phyloP scores from a whole-genome alignment of 2,797 vertebrate genomes.

The Yasuhikotakia modesta region DNA sequence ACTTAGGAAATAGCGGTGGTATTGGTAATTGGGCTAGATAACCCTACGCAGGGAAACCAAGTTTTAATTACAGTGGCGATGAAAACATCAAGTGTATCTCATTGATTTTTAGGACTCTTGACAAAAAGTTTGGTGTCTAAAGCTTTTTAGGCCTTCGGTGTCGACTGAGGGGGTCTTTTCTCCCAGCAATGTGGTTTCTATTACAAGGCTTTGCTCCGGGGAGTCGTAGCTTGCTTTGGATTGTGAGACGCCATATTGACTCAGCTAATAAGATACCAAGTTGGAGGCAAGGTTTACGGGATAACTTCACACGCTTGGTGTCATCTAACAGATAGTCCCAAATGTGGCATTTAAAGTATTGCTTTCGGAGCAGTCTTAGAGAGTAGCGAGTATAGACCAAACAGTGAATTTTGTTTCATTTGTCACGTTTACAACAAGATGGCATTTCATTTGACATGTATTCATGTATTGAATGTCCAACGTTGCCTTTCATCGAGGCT shows the following conservation, averaged over 20 bases:
- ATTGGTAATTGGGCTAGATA: slow-evolving; percentile 12
- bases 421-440: slow-evolving; percentile 52
- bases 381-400: slow-evolving; percentile 27
- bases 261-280: slow-evolving; percentile 72
- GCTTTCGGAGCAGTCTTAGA: slow-evolving; percentile 55
- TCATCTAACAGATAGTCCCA: slow-evolving; percentile 63
- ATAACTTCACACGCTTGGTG: slow-evolving; percentile 72
- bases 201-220: slow-evolving; percentile 70
- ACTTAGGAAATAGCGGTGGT: neutral
- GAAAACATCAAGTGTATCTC: slow-evolving; percentile 1
- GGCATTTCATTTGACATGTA: slow-evolving; percentile 57
- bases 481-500: slow-evolving; percentile 49
- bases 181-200: slow-evolving; percentile 72
- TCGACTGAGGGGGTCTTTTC: slow-evolving; percentile 62
- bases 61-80: slow-evolving; percentile 18
- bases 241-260: slow-evolving; percentile 78
- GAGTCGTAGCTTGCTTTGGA: slow-evolving; percentile 65
- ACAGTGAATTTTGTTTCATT: slow-evolving; percentile 43
- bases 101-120: slow-evolving; percentile 8
- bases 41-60: neutral
- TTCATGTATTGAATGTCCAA: slow-evolving; percentile 49
- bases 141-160: slow-evolving; percentile 53
- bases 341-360: slow-evolving; percentile 59
- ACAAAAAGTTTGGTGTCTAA: slow-evolving; percentile 18
- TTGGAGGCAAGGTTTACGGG: slow-evolving; percentile 68